A percentile compares a stretch with the other conserved stretches of the same genome.
Evolutionary conservation across 2,113 vertebrate species (phyloP).

Genomic region (Caretta caretta): DNA sequence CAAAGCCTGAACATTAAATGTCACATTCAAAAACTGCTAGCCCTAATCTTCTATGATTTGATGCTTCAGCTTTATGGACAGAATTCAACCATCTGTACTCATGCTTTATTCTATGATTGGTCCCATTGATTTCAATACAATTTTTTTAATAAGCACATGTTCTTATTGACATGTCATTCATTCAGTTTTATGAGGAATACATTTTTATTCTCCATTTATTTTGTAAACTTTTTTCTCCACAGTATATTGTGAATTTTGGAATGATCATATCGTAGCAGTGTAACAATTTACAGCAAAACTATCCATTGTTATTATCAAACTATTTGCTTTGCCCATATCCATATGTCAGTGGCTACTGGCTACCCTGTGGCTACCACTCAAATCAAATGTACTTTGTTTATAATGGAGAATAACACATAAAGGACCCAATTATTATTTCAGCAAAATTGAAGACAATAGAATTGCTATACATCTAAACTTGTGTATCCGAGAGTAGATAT

Average conservation of each 20-base stretch:
- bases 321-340: rapidly evolving
- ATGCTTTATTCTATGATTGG: rapidly evolving
- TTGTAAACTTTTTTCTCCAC: rapidly evolving
- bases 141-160: not conserved
- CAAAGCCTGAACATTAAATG: rapidly evolving
- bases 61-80: not conserved
- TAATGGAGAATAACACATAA: not conserved
- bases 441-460: not conserved
- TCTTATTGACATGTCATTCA: too few relatives aligned
- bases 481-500: not conserved
- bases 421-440: not conserved
- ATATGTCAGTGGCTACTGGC: too few relatives aligned
- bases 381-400: not conserved
- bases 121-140: rapidly evolving
- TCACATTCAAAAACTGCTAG: rapidly evolving
- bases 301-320: rapidly evolving
- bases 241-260: not conserved
- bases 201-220: rapidly evolving
- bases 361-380: not conserved
- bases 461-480: not conserved
- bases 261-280: rapidly evolving
- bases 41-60: not conserved
- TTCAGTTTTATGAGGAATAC: not conserved
- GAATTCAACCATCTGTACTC: not conserved
- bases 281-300: not conserved